These are phyloP conservation scores for Stigmatopora nigra DNA, from an alignment of 2,113 vertebrate species.

Conservation along the genomic window DNA sequence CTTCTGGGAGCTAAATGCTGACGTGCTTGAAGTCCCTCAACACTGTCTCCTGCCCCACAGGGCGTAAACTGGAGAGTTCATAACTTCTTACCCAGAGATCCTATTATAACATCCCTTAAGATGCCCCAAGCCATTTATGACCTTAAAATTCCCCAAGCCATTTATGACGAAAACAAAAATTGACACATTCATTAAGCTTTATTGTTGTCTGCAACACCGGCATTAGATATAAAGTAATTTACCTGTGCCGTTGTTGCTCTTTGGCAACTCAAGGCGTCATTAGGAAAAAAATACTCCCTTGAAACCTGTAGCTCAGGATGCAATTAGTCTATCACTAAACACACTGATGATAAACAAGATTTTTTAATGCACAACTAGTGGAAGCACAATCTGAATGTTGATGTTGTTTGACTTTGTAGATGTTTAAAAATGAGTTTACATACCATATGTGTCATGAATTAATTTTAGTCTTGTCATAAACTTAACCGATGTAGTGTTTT, in stretches of 20 bases:
- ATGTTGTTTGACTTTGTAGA: too few species aligned
- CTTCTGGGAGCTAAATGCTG: conserved; percentile 27
- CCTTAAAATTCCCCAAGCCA: too few species aligned
- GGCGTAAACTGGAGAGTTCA: conserved; percentile 1
- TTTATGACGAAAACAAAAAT: conserved; percentile 24
- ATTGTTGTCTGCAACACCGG: conserved; percentile 35
- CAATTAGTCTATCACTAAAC: conserved; percentile 47
- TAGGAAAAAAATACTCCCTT: conserved; percentile 59
- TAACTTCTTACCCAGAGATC: conserved; percentile 23
- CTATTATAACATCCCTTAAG: conserved; percentile 31
- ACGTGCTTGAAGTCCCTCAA: conserved; percentile 35
- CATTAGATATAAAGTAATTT: conserved; percentile 35
- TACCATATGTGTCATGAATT: too few species aligned
- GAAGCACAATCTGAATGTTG: not conserved
- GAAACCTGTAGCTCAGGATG: conserved; percentile 29
- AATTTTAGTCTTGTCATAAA: too few species aligned
- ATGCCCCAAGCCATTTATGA: conserved; percentile 28
- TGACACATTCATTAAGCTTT: conserved; percentile 51
- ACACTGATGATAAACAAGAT: conserved; percentile 4
- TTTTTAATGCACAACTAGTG: not conserved
- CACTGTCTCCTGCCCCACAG: conserved; percentile 15
- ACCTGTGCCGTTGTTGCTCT: conserved; percentile 38
- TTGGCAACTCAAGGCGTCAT: conserved; percentile 48
- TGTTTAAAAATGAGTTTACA: too few species aligned
- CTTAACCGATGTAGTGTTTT: too few species aligned